phyloP scores from a whole-genome alignment of 2,888 invertebrate genomes.

The Pocota personata region DNA sequence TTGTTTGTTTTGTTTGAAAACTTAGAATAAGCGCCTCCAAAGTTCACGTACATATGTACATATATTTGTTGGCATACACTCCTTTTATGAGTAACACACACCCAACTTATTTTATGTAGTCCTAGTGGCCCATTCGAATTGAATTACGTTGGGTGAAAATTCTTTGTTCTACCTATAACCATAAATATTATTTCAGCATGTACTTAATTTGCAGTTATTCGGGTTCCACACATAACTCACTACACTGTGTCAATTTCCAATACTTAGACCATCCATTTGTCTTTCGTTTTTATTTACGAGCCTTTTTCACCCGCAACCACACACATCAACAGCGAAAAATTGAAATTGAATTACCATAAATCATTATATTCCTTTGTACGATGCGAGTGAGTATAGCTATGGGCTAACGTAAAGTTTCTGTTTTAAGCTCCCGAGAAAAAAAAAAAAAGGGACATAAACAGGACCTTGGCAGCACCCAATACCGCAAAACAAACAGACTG shows the following conservation, averaged over 20 bases:
- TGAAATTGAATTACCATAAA: constrained; percentile 64
- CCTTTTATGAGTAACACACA: not conserved
- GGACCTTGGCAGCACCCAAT: constrained; percentile 18
- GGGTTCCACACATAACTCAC: constrained; percentile 33
- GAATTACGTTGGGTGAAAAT: constrained; percentile 8
- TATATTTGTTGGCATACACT: not conserved
- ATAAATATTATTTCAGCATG: constrained; percentile 35
- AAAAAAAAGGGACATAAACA: constrained; percentile 9
- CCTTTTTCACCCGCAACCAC: not conserved
- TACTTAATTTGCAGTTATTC: constrained; percentile 33
- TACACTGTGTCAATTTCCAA: constrained; percentile 33
- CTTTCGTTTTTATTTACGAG: constrained; percentile 45
- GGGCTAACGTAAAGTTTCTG: not conserved
- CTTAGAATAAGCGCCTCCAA: not conserved
- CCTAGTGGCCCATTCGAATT: not conserved
- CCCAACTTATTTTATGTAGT: not conserved
- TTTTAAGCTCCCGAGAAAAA: not conserved
- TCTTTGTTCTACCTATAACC: constrained; percentile 10
- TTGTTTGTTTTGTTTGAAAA: not conserved
- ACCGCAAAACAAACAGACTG: constrained; percentile 47
- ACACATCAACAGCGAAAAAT: constrained; percentile 48
- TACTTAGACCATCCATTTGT: constrained; percentile 50
- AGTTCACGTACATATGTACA: not conserved
- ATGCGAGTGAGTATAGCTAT: not conserved
- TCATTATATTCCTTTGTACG: constrained; percentile 40